Evolutionary conservation across 2,797 vertebrate species (phyloP).

Genomic region (Myripristis jacobus): DNA sequence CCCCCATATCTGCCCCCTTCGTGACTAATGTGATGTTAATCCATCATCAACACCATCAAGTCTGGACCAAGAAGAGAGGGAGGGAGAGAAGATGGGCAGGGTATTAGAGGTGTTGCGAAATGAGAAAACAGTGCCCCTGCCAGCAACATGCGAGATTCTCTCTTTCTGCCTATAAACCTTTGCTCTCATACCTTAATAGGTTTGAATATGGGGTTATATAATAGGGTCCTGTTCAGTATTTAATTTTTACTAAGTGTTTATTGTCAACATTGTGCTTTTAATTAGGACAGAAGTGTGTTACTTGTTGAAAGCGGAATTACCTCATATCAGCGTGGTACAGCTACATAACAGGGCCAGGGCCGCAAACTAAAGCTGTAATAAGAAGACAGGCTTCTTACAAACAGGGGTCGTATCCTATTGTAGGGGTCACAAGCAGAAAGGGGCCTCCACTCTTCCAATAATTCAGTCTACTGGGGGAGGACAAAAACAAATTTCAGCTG

Average conservation of each 20-base stretch:
- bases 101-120: constrained; percentile 7
- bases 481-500: constrained; percentile 36
- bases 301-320: constrained; percentile 23
- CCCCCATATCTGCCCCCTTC: too few species aligned
- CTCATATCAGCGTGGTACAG: constrained; percentile 31
- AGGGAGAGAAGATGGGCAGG: not conserved
- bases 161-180: constrained; percentile 19
- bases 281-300: constrained; percentile 9
- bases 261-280: constrained; percentile 30
- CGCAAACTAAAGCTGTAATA: constrained; percentile 27
- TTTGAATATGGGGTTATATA: constrained; percentile 5
- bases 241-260: constrained; percentile 32
- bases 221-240: constrained; percentile 8
- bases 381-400: constrained; percentile 26
- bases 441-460: constrained; percentile 21
- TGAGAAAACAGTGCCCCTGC: not conserved
- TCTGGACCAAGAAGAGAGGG: not conserved
- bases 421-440: constrained; percentile 33
- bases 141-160: constrained; percentile 4
- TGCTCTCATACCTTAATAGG: constrained; percentile 22
- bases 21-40: constrained; percentile 25
- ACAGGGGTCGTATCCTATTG: constrained; percentile 19
- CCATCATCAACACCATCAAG: constrained; percentile 7
- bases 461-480: constrained; percentile 12
- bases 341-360: constrained; percentile 39